Evolutionary conservation across 2,888 invertebrate genomes (phyloP).

Genomic region (Bembecia ichneumoniformis): DNA sequence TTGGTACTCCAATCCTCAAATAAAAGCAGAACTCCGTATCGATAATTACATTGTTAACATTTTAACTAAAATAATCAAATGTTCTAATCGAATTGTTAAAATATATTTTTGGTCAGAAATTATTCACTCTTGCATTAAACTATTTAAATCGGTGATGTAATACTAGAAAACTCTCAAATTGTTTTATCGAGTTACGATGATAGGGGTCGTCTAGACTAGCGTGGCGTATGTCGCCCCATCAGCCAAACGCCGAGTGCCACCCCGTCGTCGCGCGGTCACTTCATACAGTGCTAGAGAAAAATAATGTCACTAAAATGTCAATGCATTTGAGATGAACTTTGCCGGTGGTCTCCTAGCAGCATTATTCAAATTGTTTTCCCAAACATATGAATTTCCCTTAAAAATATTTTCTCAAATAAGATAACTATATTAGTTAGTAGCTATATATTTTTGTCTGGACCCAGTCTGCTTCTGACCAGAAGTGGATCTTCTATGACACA

Average conservation of each 20-base stretch:
- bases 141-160: background rate
- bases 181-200: slow-evolving; percentile 7
- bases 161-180: background rate
- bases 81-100: too few species aligned
- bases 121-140: background rate
- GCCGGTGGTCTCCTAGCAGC: background rate
- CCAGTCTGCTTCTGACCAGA: too few species aligned
- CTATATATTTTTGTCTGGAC: too few species aligned
- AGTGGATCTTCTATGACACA: too few species aligned
- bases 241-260: slow-evolving; percentile 19
- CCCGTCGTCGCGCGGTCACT: slow-evolving; percentile 10
- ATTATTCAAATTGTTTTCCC: too few species aligned
- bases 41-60: too few species aligned
- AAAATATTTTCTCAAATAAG: too few species aligned
- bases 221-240: slow-evolving; percentile 18
- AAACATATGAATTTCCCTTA: too few species aligned
- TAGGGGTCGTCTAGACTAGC: slow-evolving; percentile 27
- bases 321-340: background rate
- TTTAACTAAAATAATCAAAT: too few species aligned
- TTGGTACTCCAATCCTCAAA: too few species aligned
- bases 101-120: background rate
- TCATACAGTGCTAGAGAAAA: slow-evolving; percentile 1
- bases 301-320: slow-evolving; percentile 1
- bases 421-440: too few species aligned
- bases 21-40: too few species aligned